Evolutionary conservation across 2,113 vertebrate species (phyloP), one percentile per base, ranked within the genome.

Genomic region (Aldabrachelys gigantea): DNA sequence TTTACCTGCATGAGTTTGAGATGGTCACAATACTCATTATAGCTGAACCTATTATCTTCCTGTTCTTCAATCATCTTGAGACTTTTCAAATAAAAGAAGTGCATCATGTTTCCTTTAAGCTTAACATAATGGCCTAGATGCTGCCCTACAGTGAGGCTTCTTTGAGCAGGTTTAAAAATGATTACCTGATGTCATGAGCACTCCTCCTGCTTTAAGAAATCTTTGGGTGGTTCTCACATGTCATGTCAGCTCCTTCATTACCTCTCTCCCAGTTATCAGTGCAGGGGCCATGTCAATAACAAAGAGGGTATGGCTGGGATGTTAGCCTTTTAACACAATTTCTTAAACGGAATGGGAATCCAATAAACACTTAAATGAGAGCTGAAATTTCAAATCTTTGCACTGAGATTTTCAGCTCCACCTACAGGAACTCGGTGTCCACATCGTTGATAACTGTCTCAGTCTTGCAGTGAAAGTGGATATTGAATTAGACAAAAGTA

Each of bases 61-160:
- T 75, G 1, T 2, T 72, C 35, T 87, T 88, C 4, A n/a, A 3
- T 78, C 22, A 78, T 44, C 91, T 83, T 83, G 86, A 84, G 94
- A 52, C 24, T 5, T 29, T 41, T 16, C 80, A 59, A 91, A 54
- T 89, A 86, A 84, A 35, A 25, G 90, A 89, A 9, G 78, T 25
- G 82, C 35, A 96, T 90, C 44, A 50, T 72, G 21, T 38, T 13
- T 91, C 27, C 91, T 10, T 44, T 82, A 92, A 83, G 72, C 19
- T 52, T 94, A 80, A 4, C 80, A 14, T 78, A 88, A 91, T 21
- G 78, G 38, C 82, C 79, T 85, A 96, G 81, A 83, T 88, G 14
- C 24, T 88, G 8, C 19, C 27, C 82, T 82, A 84, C 1, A 0
- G 84, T 96, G 88, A 87, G 6, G 84, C 6, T 25, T 78, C 38